Base-by-base conservation (phyloP, 2,888 invertebrate genomes). In the Drosophila mayaguana region DNA sequence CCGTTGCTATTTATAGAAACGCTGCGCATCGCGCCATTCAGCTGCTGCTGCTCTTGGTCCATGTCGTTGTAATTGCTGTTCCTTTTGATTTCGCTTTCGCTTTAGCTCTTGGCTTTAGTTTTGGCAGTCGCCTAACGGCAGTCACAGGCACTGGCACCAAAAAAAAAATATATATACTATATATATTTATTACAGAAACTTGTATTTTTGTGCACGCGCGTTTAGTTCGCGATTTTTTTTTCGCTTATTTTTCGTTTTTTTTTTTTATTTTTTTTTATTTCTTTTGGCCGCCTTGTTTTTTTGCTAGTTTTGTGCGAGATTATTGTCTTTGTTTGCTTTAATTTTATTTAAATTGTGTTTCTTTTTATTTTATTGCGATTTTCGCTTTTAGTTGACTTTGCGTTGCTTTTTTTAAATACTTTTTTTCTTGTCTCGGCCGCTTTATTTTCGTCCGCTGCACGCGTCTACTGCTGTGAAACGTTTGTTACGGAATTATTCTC, bases 31-130 rank as follows among this genome's bases (percentile, higher is more conserved):
- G 91, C 88, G 78, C 89, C 90, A 81, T 91, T 91, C 78, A 92
- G 89, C 83, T 92, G 91, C 83, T 92, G 91, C 83, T 92, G 91
- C 83, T 92, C 92, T 91, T 91, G 92, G 86, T 92, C 91, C 92
- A 92, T 92, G 76, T 72, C 63, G 69, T 63, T 60, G 67, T 64
- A 56, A 53, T 74, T 59, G 56, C 48, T 25, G 40, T 72, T 61
- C 59, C 61, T 62, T 48, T 66, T 51, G 48, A 22, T 18, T 43
- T 43, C 12, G 20, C 42, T 42, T 46, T 53, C 57, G 42, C 46
- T 22, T 54, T 57, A 46, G 45, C 45, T 42, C 36, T 64, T 51
- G 8, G 61, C 68, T 56, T 56, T 48, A 38, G 38, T 48, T 63
- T 69, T 69, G 70, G 54, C 74, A 75, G 63, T 73, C 64, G 46